Base-by-base conservation (phyloP, 2,113 vertebrate species). In the Junco hyemalis region DNA sequence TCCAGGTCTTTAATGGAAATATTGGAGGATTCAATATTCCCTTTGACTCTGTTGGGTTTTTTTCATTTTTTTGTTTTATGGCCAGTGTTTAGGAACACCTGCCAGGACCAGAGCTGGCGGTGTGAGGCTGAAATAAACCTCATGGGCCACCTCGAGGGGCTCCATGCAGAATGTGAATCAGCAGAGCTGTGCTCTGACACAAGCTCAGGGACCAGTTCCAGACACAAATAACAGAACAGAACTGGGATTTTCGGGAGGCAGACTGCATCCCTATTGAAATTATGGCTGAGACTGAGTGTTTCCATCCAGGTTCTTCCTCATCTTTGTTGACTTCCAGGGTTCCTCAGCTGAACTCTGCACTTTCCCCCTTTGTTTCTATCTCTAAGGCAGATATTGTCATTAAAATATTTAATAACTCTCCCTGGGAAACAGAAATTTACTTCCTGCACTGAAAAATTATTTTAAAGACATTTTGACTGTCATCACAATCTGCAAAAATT, bases 71-170 rank as follows among this genome's bases (percentile, higher is more conserved):
- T 48, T 48, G 23, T 48, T 48, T 33, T 69, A 13, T 83, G 76
- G 59, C 1, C 50, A 36, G 14, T 20, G 29, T 45, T 59, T 88
- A 56, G 77, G 74, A 77, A 78, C 19, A 77, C 11, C 60, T 91
- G 60, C 45, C 72, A 77, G 63, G 70, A 25, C 26, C 64, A 79
- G 73, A 78, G 44, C 50, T 81, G n/a, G n/a, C 73, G 73, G 29
- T 50, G 7, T 4, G 48, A 71, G 66, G 14, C 53, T 79, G n/a
- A 56, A 79, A 59, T 59, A 54, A 89, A n/a, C 26, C 61, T 59
- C 42, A 2, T 0, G 2, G 3, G 2, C 16, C 9, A 18, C 23
- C 72, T 61, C 0, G 0, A 60, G 20, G 33, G 36, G 65, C 87
- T 74, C 24, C 86, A 47, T 53, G 86, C 87, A 96, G 94, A 68